Evolutionary conservation across 2,113 vertebrate genomes (phyloP), one percentile per base, ranked within the genome.

Genomic region (Rutilus rutilus): DNA sequence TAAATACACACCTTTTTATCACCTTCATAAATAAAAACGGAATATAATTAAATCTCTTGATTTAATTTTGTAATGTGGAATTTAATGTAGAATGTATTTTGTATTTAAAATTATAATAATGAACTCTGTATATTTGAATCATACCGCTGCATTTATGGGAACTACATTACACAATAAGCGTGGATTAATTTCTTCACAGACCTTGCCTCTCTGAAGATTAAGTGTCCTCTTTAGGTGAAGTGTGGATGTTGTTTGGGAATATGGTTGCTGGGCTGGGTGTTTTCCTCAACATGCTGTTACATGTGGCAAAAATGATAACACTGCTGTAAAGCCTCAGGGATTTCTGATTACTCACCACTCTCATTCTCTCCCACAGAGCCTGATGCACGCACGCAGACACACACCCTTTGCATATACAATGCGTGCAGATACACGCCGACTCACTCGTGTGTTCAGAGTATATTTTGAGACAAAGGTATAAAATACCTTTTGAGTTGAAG

Each of bases 271-370:
- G 57, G 47, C 15, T 84, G 33, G 23, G 79, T 67, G 39, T 67
- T n/a, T 85, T 67, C 52, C 50, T 80, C 30, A 19, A 86, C 81
- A 86, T 52, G 85, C 78, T 84, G n/a, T 36, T 84, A 81, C 76
- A 84, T 79, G 75, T 78, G 75, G 60, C 50, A 79, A 23, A 62
- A 80, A 73, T 60, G 77, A 71, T 80, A 69, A 85, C 65, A 27
- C n/a, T 54, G 54, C 76, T 77, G 25, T 54, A 59, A 59, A 47
- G 79, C 74, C 87, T 77, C 21, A 85, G 78, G 73, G 83, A 47
- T 59, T 82, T 78, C 76, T 59, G 42, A 78, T 45, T 33, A 30
- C 47, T 83, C 64, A 57, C 27, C 60, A 86, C 79, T 87, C 84
- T 87, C 4, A 14, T 8, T 9, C 76, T 83, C 60, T 23, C 86